These are phyloP conservation scores for Poecile atricapillus DNA, from an alignment of 2,113 vertebrate genomes.

Conservation along the genomic window DNA sequence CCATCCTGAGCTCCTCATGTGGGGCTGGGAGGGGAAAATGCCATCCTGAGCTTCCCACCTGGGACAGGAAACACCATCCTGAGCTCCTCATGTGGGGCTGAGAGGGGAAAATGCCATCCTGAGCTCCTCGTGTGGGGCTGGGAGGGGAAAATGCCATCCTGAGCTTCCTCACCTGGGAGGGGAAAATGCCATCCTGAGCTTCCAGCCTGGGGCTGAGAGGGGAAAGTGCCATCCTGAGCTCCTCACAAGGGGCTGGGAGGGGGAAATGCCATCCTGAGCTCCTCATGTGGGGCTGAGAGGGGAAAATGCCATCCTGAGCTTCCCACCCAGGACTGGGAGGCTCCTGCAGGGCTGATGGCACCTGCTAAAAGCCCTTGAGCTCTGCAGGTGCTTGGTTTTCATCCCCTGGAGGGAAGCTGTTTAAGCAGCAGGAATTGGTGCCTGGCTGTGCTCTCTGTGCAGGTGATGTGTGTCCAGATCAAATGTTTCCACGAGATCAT, in stretches of 20 bases:
- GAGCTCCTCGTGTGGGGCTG: neutral
- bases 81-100: neutral
- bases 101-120: neutral
- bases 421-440: neutral
- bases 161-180: neutral
- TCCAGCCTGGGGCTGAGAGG: neutral
- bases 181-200: neutral
- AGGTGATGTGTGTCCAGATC: conserved; percentile 98
- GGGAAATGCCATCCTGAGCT: neutral
- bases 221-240: neutral
- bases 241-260: neutral
- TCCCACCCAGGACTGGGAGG: neutral
- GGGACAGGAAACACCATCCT: neutral
- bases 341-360: neutral
- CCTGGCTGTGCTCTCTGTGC: neutral
- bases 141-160: neutral
- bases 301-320: neutral
- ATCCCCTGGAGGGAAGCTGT: neutral
- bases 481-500: conserved; percentile 99
- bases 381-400: fast-evolving
- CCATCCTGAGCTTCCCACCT: fast-evolving
- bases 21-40: neutral
- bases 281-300: neutral
- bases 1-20: neutral
- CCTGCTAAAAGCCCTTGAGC: neutral